Conservation (phyloP, 2,888 invertebrate genomes). For the Boloria selene region DNA sequence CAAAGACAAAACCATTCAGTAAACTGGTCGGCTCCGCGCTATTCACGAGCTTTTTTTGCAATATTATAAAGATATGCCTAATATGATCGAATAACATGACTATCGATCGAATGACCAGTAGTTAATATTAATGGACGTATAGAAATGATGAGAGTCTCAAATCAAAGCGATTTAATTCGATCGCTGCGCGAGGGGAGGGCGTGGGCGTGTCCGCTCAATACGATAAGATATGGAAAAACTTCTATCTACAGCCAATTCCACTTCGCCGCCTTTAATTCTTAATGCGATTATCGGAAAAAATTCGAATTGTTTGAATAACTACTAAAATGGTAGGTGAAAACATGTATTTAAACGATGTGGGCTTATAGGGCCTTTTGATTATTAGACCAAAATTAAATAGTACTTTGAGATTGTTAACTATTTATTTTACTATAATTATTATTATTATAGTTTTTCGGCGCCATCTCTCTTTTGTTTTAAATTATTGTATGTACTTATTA, state of each 20-base stretch:
- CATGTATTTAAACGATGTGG: not conserved
- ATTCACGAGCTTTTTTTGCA: too few species aligned
- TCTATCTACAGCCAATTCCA: constrained; percentile 33
- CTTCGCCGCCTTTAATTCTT: constrained; percentile 16
- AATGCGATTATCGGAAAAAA: constrained; percentile 9
- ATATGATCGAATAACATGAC: too few species aligned
- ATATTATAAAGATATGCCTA: too few species aligned
- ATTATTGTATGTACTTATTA: not conserved
- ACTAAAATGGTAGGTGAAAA: not conserved
- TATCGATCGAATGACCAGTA: too few species aligned
- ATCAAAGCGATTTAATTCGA: constrained; percentile 3
- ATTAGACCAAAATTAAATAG: too few species aligned
- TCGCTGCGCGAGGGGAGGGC: not conserved
- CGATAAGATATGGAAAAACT: constrained; percentile 41
- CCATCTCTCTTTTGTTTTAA: not conserved
- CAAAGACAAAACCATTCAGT: too few species aligned
- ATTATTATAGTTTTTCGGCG: too few species aligned
- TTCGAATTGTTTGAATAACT: not conserved
- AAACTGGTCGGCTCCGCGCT: too few species aligned
- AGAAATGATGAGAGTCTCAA: not conserved
- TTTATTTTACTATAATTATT: too few species aligned
- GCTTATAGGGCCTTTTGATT: too few species aligned
- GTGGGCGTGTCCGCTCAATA: constrained; percentile 53
- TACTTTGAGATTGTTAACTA: too few species aligned
- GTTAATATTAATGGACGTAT: not conserved